Evolutionary conservation across 2,888 invertebrate genomes (phyloP).

Genomic region (Sisyra terminalis): DNA sequence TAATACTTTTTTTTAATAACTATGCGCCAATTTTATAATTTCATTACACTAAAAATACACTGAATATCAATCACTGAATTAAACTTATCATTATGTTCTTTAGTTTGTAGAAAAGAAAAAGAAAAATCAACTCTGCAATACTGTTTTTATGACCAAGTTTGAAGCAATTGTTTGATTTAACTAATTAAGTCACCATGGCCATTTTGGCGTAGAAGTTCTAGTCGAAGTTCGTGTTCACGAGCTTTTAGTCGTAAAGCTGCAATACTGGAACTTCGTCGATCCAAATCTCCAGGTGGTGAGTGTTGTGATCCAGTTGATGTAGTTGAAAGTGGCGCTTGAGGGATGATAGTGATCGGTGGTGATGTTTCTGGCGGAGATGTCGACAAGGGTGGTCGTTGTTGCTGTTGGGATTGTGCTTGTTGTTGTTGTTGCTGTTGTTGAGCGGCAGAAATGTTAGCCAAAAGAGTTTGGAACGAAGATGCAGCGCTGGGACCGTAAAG

Average conservation of each 20-base stretch:
- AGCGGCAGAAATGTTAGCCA: conserved; percentile 60
- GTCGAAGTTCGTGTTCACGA: conserved; percentile 71
- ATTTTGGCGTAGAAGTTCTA: conserved; percentile 68
- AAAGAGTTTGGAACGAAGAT: conserved; percentile 68
- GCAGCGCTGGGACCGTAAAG: conserved; percentile 30
- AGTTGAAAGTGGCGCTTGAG: conserved; percentile 23
- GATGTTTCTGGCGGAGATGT: conserved; percentile 32
- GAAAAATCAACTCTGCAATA: too few species aligned
- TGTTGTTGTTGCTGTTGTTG: conserved; percentile 29
- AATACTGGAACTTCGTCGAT: conserved; percentile 72
- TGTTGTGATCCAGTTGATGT: conserved; percentile 26
- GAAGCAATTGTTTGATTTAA: conserved; percentile 29
- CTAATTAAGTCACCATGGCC: conserved; percentile 61
- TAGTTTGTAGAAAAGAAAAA: too few species aligned
- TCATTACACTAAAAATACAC: too few species aligned
- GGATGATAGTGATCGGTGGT: conserved; percentile 34
- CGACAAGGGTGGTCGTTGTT: conserved; percentile 27
- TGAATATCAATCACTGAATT: too few species aligned
- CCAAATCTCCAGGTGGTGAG: conserved; percentile 44
- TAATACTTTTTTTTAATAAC: too few species aligned
- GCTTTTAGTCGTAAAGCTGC: conserved; percentile 76
- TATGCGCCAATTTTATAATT: too few species aligned
- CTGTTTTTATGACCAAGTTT: too few species aligned
- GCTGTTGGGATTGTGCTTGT: conserved; percentile 10
- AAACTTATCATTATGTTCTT: too few species aligned